Conservation (phyloP, 2,888 invertebrate species). For the Eupithecia pulchellata region DNA sequence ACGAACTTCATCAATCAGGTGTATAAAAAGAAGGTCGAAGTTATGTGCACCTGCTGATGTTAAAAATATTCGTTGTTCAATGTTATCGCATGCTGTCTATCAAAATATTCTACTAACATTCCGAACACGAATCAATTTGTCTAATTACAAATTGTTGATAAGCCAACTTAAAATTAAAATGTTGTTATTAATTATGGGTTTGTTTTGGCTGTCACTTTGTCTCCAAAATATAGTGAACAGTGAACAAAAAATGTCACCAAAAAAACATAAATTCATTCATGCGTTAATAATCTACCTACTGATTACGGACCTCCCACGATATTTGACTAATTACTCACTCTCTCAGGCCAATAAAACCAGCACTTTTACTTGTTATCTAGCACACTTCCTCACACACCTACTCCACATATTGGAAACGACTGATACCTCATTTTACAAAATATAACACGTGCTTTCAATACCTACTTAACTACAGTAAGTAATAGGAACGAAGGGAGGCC, state of each 20-base stretch:
- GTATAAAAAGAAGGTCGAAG: not conserved
- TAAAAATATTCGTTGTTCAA: not conserved
- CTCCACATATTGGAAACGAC: not conserved
- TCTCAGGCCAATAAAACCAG: slow-evolving; percentile 52
- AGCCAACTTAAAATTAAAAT: slow-evolving; percentile 43
- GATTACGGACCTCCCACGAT: slow-evolving; percentile 64
- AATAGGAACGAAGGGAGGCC: not conserved
- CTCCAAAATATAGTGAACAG: not conserved
- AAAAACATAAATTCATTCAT: not conserved
- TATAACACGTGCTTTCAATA: slow-evolving; percentile 2
- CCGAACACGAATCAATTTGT: slow-evolving; percentile 19
- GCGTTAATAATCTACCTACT: slow-evolving; percentile 56
- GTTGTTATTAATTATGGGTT: not conserved
- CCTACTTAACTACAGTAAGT: not conserved
- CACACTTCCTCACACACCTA: slow-evolving; percentile 55
- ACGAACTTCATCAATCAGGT: slow-evolving; percentile 7
- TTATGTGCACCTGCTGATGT: slow-evolving; percentile 7
- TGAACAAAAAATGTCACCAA: not conserved
- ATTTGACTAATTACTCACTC: slow-evolving; percentile 59
- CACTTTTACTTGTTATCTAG: slow-evolving; percentile 60
- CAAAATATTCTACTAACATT: not conserved
- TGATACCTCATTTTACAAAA: not conserved
- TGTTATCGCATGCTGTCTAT: slow-evolving; percentile 6
- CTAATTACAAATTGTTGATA: slow-evolving; percentile 44
- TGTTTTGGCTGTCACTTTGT: not conserved